These are phyloP conservation scores for Cenopis cana DNA, from an alignment of 2,888 invertebrate species.

Conservation along the genomic window DNA sequence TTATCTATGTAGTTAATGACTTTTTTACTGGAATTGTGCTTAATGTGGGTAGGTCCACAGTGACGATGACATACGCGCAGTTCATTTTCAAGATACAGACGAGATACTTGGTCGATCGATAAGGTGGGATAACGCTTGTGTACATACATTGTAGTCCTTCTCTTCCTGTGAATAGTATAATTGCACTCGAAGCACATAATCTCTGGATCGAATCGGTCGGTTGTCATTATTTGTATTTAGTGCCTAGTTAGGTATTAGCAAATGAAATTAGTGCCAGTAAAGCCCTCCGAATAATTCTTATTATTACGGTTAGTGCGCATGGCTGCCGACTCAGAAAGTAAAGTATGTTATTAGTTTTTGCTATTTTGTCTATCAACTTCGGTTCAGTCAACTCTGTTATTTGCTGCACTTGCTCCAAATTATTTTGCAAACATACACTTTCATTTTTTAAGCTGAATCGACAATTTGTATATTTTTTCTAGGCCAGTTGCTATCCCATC, in stretches of 20 bases:
- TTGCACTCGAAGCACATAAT: not conserved
- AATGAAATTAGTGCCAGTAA: slow-evolving; percentile 13
- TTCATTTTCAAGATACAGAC: not conserved
- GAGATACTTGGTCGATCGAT: no score
- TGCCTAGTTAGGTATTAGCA: not conserved
- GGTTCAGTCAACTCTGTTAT: slow-evolving; percentile 63
- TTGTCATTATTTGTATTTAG: not conserved
- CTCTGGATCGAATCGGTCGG: not conserved
- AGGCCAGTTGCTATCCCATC: slow-evolving; percentile 5
- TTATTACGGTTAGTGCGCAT: slow-evolving; percentile 20
- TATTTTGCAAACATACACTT: slow-evolving; percentile 55
- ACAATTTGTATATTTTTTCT: slow-evolving; percentile 5
- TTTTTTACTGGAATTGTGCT: no score
- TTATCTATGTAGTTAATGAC: not conserved
- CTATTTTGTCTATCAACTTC: slow-evolving; percentile 31
- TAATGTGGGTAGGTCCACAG: not conserved
- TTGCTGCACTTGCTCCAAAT: slow-evolving; percentile 57
- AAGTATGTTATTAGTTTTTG: not conserved
- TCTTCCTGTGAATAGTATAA: no score
- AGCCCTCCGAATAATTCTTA: not conserved
- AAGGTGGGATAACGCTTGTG: not conserved
- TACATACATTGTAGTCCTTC: no score
- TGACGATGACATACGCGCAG: not conserved
- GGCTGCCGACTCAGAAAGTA: not conserved
- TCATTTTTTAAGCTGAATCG: slow-evolving; percentile 23